Conservation (phyloP, 1,140 invertebrate genomes). For the Apis mellifera region Amel_HAv3.1 CM009936.2:16055001-16055500, state of each 20-base stretch:
- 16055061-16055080: background rate
- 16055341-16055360: conserved; percentile 3
- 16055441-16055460: conserved; percentile 67
- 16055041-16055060: too few species aligned
- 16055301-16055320: background rate
- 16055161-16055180: too few species aligned
- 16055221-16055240: background rate
- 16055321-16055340: background rate
- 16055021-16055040: background rate
- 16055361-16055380: conserved; percentile 27
- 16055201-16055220: too few species aligned
- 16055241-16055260: background rate
- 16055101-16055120: background rate
- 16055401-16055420: conserved; percentile 71
- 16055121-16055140: too few species aligned
- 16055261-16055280: background rate
- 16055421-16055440: conserved; percentile 66
- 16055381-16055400: conserved; percentile 69
- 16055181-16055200: too few species aligned
- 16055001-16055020: background rate
- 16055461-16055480: conserved; percentile 70
- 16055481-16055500: conserved; percentile 74
- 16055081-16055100: background rate
- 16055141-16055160: too few species aligned
- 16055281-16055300: background rate